phyloP scores from a whole-genome alignment of 2,797 vertebrate genomes.

The Galaxias olidus region DNA sequence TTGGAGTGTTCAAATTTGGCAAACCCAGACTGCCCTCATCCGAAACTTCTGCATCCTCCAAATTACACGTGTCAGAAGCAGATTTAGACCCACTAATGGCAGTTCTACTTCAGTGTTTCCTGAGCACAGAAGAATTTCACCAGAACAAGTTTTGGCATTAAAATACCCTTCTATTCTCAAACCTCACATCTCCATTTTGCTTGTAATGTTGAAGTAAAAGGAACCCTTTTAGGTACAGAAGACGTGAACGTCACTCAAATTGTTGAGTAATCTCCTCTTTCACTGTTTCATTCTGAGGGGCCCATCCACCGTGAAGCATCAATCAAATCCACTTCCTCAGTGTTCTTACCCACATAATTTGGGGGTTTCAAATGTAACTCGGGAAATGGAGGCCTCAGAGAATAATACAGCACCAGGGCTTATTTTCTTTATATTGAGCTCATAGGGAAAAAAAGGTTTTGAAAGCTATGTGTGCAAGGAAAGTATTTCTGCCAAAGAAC shows the following conservation, averaged over 20 bases:
- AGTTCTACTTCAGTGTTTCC: slow-evolving; percentile 23
- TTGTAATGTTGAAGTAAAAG: too few relatives aligned
- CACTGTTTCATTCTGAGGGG: not conserved
- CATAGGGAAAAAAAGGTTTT: slow-evolving; percentile 28
- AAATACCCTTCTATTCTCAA: slow-evolving; percentile 1
- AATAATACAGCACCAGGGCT: slow-evolving; percentile 36
- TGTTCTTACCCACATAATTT: slow-evolving; percentile 48
- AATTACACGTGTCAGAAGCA: slow-evolving; percentile 58
- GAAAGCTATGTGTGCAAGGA: too few relatives aligned
- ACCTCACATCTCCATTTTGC: too few relatives aligned
- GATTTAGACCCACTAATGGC: slow-evolving; percentile 49
- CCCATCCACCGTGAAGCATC: slow-evolving; percentile 35
- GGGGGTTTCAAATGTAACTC: slow-evolving; percentile 46
- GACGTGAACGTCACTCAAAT: too few relatives aligned
- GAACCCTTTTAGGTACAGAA: too few relatives aligned
- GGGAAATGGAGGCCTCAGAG: slow-evolving; percentile 41
- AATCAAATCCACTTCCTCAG: slow-evolving; percentile 42
- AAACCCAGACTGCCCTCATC: slow-evolving; percentile 6
- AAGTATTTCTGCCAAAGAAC: too few relatives aligned
- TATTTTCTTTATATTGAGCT: slow-evolving; percentile 51
- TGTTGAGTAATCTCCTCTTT: too few relatives aligned
- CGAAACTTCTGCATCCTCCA: slow-evolving; percentile 33
- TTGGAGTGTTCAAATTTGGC: slow-evolving; percentile 35
- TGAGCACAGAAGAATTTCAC: too few relatives aligned
- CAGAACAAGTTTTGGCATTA: not conserved